phyloP scores from a whole-genome alignment of 2,113 vertebrate species.

The Myotis brandtii region DNA sequence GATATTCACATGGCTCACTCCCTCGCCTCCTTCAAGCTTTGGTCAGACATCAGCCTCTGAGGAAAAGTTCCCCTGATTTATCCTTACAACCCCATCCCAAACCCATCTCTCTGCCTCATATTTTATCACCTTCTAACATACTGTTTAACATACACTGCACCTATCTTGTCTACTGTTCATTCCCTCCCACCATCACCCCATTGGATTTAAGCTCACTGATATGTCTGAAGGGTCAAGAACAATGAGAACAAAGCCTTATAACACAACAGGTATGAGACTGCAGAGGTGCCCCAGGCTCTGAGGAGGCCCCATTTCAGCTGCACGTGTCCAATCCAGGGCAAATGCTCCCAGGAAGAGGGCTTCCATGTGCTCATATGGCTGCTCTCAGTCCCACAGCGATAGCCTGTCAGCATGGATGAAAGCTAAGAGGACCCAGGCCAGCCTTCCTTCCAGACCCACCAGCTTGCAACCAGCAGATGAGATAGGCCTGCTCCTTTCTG shows the following conservation, averaged over 20 bases:
- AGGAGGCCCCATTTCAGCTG: background rate
- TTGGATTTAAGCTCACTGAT: conserved; percentile 10
- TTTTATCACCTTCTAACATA: background rate
- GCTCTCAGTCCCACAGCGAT: background rate
- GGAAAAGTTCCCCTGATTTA: background rate
- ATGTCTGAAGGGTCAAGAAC: background rate
- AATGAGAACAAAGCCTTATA: background rate
- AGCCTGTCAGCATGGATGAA: background rate
- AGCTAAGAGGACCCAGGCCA: background rate
- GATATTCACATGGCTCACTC: background rate
- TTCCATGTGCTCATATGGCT: background rate
- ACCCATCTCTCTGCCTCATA: background rate
- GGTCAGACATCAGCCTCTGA: background rate
- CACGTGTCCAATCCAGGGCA: background rate
- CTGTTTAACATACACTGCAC: background rate
- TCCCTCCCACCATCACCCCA: too few relatives aligned
- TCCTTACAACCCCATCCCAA: background rate
- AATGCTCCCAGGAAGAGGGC: background rate
- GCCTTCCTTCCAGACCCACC: background rate
- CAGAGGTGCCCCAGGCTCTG: background rate
- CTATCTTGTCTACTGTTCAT: background rate
- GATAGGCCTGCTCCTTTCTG: background rate
- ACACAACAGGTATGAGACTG: background rate
- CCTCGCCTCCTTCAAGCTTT: background rate
- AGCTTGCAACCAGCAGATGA: background rate